These are phyloP conservation scores for Haplochromis vanheusdeni DNA, from an alignment of 2,113 vertebrate species.

Conservation along the genomic window DNA sequence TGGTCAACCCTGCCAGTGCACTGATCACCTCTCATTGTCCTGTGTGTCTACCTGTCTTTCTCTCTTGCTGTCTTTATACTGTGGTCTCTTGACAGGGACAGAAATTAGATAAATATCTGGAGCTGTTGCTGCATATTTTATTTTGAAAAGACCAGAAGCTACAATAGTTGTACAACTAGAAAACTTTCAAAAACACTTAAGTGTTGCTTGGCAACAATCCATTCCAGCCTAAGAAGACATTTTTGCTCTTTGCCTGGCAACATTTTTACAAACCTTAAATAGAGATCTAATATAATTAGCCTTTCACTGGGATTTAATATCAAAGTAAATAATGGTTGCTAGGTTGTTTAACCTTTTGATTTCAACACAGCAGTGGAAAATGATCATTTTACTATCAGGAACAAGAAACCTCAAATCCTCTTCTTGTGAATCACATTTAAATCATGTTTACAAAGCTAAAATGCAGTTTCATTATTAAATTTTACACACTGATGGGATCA, in stretches of 20 bases:
- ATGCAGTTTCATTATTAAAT: background rate
- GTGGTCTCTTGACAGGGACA: background rate
- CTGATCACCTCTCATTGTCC: conserved; percentile 1
- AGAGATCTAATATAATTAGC: background rate
- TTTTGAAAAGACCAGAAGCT: background rate
- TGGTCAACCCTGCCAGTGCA: background rate
- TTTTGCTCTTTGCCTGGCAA: background rate
- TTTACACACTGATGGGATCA: background rate
- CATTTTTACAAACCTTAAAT: background rate
- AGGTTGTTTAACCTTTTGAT: background rate
- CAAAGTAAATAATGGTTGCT: background rate
- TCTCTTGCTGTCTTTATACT: background rate
- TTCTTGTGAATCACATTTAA: background rate
- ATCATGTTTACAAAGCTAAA: background rate
- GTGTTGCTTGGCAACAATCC: conserved; percentile 46
- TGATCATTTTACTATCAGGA: background rate
- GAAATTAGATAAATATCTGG: background rate
- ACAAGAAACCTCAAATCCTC: background rate
- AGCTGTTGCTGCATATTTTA: background rate
- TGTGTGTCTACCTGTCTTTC: background rate
- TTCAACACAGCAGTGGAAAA: background rate
- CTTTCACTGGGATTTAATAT: background rate
- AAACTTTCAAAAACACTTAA: background rate
- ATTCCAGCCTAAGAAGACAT: background rate
- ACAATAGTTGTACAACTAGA: background rate